Base-by-base conservation (phyloP, 2,888 invertebrate genomes). In the Xestobium rufovillosum region DNA sequence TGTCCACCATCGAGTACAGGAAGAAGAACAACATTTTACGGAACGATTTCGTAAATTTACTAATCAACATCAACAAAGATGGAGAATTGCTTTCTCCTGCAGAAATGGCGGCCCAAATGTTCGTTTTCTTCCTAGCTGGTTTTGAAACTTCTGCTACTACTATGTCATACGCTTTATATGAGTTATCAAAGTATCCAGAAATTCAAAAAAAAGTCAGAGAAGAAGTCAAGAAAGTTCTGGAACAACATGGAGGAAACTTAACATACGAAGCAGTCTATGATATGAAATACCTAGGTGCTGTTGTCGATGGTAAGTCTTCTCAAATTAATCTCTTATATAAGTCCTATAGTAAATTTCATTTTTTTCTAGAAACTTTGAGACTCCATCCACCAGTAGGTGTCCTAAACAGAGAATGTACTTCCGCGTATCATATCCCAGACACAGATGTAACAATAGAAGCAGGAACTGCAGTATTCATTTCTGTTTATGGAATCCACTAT, bases 21-120 rank as follows among this genome's bases (percentile, higher is more conserved):
- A 6, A 31, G 29, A 9, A 26, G 42, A 1, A 31, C 60, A 0
- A 49, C 50, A 23, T 38, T 56, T 2, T 48, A 45, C 27, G n/a
- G 50, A 1, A 48, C 51, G 56, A 53, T 3, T 41, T 64, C 0
- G 6, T 19, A 19, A 6, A 19, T 6, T n/a, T 19, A n/a, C 6
- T 19, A n/a, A 19, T 19, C n/a, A n/a, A 19, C n/a, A 19, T 19
- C 6, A n/a, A 19, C 23, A 19, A 19, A 19, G 23, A n/a, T 8
- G n/a, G n/a, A 6, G 23, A 19, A 6, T 6, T n/a, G 6, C 6
- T 19, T 6, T 19, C 23, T 19, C 6, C 23, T 6, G n/a, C 6
- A 19, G 23, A 19, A 19, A 19, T 19, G 6, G 23, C 23, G 6
- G 23, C 23, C n/a, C 23, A 19, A 19, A n/a, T 19, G 6, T 19